Percentiles rank a stretch among this genome's conserved stretches.
phyloP scores from a whole-genome alignment of 2,113 vertebrate genomes.

The Lamprotornis superbus region DNA sequence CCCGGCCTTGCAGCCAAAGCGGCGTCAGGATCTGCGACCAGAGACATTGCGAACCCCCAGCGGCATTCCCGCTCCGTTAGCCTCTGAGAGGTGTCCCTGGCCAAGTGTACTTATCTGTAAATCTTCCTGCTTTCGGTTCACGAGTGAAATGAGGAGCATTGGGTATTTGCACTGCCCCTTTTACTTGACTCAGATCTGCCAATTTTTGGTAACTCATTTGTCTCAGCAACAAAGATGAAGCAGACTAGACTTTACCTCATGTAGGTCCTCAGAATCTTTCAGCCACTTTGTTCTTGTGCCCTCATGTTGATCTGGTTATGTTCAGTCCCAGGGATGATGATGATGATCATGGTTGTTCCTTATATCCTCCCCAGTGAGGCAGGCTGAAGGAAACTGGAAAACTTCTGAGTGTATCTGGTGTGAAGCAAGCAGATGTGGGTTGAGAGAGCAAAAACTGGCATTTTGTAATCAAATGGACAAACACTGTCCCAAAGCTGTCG shows the following conservation, averaged over 20 bases:
- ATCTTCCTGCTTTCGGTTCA: rapidly evolving
- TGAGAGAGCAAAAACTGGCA: background rate
- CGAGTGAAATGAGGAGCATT: background rate
- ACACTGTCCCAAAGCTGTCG: background rate
- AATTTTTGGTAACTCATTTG: background rate
- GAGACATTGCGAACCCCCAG: rapidly evolving
- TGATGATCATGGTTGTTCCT: background rate
- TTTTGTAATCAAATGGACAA: background rate
- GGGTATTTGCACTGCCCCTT: background rate
- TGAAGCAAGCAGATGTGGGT: background rate
- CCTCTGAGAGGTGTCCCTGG: background rate
- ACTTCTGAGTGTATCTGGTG: background rate
- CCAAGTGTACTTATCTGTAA: rapidly evolving
- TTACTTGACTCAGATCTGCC: background rate
- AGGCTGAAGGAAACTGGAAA: background rate
- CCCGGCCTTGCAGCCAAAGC: rapidly evolving
- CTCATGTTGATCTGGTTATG: background rate
- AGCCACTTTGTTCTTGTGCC: background rate
- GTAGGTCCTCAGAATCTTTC: background rate
- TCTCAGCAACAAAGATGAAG: background rate
- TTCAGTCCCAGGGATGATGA: rapidly evolving
- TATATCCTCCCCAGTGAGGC: background rate
- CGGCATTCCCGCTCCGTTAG: rapidly evolving
- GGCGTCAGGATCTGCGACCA: rapidly evolving
- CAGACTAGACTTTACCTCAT: background rate